phyloP scores from a whole-genome alignment of 30 jellyfish, hydroid and myxozoan genomes.

The Nemopilema nomurai region DNA sequence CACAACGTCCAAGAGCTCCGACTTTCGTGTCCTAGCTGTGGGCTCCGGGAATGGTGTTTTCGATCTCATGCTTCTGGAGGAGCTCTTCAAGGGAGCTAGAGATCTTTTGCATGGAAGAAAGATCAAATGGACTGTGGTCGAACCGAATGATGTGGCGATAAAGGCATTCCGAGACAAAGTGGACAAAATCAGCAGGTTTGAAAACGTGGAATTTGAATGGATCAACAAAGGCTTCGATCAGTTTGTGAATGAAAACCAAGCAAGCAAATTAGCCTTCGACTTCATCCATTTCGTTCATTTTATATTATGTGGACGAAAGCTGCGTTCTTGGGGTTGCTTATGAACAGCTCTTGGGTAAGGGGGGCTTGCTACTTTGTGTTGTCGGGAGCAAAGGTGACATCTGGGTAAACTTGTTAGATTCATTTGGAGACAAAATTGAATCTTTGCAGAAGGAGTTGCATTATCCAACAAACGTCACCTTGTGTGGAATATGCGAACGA shows the following conservation, averaged over 20 bases:
- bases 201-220: conserved; percentile 20
- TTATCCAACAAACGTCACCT: conserved; percentile 14
- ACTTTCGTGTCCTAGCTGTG: conserved; percentile 19
- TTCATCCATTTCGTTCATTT: conserved; percentile 12
- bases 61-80: conserved; percentile 16
- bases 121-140: conserved; percentile 29
- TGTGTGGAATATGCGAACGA: conserved; percentile 3
- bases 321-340: not conserved
- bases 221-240: conserved; percentile 17
- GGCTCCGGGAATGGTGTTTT: conserved; percentile 27
- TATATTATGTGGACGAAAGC: conserved; percentile 39
- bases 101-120: not conserved
- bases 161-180: conserved; percentile 6
- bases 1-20: not conserved
- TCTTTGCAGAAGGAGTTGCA: conserved; percentile 8
- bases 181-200: not conserved
- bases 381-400: conserved; percentile 32
- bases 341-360: not conserved
- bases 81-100: not conserved
- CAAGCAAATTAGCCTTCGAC: not conserved
- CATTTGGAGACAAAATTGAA: conserved; percentile 16
- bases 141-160: conserved; percentile 19
- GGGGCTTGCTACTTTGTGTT: conserved; percentile 12
- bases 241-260: not conserved
- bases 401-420: conserved; percentile 18